These are phyloP conservation scores for Ammodytes dubius DNA, from an alignment of 2,113 vertebrate species.

Conservation along the genomic window DNA sequence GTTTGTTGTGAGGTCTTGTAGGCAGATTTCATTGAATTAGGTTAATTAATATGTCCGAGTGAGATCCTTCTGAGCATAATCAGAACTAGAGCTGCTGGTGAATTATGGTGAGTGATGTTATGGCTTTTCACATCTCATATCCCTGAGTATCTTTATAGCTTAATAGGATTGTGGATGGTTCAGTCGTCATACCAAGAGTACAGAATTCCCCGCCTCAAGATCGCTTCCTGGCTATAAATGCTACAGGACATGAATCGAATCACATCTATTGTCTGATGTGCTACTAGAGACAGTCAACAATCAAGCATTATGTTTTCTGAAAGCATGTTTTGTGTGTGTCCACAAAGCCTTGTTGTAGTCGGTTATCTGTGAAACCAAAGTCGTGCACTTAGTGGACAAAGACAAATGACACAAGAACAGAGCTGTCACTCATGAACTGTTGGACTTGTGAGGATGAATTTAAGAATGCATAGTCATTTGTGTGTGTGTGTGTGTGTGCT, in stretches of 20 bases:
- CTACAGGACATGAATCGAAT: slow-evolving; percentile 74
- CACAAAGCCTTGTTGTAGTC: slow-evolving; percentile 92
- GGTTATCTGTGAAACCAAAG: slow-evolving; percentile 88
- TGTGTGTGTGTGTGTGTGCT: background rate
- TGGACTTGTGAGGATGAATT: slow-evolving; percentile 46
- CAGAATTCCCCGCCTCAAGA: slow-evolving; percentile 54
- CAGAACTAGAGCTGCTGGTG: background rate
- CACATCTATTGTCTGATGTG: slow-evolving; percentile 82
- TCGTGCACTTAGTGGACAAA: slow-evolving; percentile 88
- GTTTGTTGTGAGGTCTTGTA: slow-evolving; percentile 12
- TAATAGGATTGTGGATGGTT: slow-evolving; percentile 31
- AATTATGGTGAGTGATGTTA: background rate
- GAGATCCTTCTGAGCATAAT: slow-evolving; percentile 4
- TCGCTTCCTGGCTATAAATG: slow-evolving; percentile 72
- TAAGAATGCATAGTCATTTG: slow-evolving; percentile 50
- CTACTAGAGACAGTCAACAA: slow-evolving; percentile 91
- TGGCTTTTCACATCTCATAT: background rate
- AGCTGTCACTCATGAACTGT: slow-evolving; percentile 84
- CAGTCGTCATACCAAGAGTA: slow-evolving; percentile 45
- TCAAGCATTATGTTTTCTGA: slow-evolving; percentile 89
- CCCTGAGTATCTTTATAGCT: slow-evolving; percentile 27
- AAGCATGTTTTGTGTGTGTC: slow-evolving; percentile 88
- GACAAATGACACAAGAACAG: slow-evolving; percentile 82
- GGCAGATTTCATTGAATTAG: background rate
- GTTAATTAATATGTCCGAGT: slow-evolving; percentile 9